phyloP scores from a whole-genome alignment of 2,888 invertebrate species.

The Himalopsyche kuldschensis region DNA sequence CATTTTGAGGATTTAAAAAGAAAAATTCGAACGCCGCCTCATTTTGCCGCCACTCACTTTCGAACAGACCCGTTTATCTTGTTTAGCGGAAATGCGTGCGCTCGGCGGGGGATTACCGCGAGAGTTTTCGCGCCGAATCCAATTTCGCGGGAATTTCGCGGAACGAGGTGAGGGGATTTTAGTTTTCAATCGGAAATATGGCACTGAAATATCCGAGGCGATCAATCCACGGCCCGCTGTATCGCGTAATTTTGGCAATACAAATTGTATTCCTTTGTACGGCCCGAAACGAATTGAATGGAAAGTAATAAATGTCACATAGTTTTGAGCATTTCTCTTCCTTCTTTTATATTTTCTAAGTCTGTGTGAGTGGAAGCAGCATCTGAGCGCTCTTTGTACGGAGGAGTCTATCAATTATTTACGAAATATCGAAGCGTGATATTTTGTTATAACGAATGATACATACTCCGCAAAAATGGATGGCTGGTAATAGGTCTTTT shows the following conservation, averaged over 20 bases:
- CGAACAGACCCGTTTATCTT: conserved; percentile 14
- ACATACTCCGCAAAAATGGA: neutral
- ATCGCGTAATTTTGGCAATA: conserved; percentile 27
- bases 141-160: conserved; percentile 9
- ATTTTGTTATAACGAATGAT: neutral
- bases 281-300: neutral
- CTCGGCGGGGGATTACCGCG: conserved; percentile 7
- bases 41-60: neutral
- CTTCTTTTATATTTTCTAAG: neutral
- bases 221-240: conserved; percentile 23
- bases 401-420: neutral
- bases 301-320: conserved; percentile 26
- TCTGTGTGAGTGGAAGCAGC: neutral
- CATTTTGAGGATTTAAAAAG: neutral
- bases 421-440: neutral
- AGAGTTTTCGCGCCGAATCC: conserved; percentile 18
- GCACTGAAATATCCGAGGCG: conserved; percentile 25
- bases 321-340: neutral
- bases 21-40: neutral
- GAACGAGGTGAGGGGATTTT: neutral
- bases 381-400: neutral
- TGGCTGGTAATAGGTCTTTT: neutral
- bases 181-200: conserved; percentile 30
- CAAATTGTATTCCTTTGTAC: conserved; percentile 27
- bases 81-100: conserved; percentile 18